Evolutionary conservation across 2,888 invertebrate genomes (phyloP).

Genomic region (Heterodera filipjevi): DNA sequence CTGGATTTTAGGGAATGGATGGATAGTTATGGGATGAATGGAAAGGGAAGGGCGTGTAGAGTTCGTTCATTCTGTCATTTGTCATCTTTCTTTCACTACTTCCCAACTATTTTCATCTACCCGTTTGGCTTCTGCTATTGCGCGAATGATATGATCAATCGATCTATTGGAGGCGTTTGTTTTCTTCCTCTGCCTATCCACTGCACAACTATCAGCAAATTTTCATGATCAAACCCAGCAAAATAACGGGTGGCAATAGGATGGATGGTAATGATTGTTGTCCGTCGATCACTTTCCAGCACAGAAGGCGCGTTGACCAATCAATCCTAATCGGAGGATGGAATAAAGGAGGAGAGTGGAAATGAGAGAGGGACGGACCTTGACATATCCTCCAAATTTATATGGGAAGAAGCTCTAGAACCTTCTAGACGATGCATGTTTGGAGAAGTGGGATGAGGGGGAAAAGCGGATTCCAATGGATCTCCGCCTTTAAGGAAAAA

Average conservation of each 20-base stretch:
- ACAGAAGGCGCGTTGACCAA: not conserved
- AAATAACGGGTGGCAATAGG: no score
- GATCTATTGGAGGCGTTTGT: not conserved
- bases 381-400: not conserved
- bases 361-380: not conserved
- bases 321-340: not conserved
- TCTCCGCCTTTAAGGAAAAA: no score
- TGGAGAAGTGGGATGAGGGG: not conserved
- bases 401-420: slow-evolving; percentile 1
- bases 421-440: not conserved
- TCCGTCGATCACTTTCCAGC: not conserved
- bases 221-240: no score
- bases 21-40: no score
- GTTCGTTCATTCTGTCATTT: not conserved
- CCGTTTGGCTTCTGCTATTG: not conserved
- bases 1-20: no score
- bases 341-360: not conserved
- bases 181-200: not conserved
- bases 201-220: not conserved
- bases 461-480: not conserved
- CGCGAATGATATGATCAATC: not conserved
- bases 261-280: not conserved
- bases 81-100: not conserved
- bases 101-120: not conserved
- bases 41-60: not conserved